Evolutionary conservation across 2,797 vertebrate species (phyloP), one percentile per base, ranked within the genome.

Genomic region (Macroramphosus scolopax): DNA sequence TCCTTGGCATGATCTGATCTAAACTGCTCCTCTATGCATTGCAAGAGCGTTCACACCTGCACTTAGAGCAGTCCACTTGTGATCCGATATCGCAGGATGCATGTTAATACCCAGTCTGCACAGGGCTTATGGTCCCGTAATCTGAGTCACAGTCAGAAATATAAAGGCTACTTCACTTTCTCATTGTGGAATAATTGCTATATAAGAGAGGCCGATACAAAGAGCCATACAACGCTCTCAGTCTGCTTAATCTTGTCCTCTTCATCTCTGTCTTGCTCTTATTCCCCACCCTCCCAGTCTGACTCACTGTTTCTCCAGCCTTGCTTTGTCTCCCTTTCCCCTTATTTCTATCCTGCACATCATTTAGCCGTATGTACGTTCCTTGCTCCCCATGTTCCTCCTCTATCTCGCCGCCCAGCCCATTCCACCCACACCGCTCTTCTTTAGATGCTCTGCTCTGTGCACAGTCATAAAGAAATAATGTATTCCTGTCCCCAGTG

Each of bases 381-480:
- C 17, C 68, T 57, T 53, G 66, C 73, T 75, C 60, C 52, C 50
- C 48, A 37, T 52, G 62, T 49, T 44, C 42, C 17, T 61, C 47
- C 56, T 46, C 53, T 49, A 40, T 64, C 35, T 51, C 33, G 10
- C 39, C 42, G 56, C 49, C 41, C 24, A 47, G 48, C 62, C 41
- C 40, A 3, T 10, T 17, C 15, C 16, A 17, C 55, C 53, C 39
- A n/a, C n/a, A n/a, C n/a, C n/a, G n/a, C 22, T 51, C 52, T 62
- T 49, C 36, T 59, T 70, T 63, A 72, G 74, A 81, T 12, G 32
- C 68, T 75, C 49, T 69, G 72, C 72, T 77, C 64, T 62, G 59
- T 81, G 81, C 14, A 33, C 77, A 75, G 72, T 72, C 77, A 81
- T 76, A 84, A 78, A 87, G n/a, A 84, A 79, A 84, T 84, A 78